Conservation (phyloP, 2,888 invertebrate species). For the Sinohyriopsis cumingii region DNA sequence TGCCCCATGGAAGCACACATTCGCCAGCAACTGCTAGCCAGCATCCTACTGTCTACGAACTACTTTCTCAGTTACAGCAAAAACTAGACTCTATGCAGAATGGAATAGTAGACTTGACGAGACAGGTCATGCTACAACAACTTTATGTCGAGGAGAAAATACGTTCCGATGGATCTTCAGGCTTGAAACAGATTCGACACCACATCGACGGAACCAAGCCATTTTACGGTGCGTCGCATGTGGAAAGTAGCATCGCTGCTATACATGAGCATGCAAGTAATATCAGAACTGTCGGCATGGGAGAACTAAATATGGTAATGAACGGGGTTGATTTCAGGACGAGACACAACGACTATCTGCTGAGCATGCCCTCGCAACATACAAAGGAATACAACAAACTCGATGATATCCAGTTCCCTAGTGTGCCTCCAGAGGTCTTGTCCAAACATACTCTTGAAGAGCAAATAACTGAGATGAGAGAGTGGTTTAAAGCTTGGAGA, state of each 20-base stretch:
- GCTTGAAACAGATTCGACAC: constrained; percentile 34
- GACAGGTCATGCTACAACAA: constrained; percentile 55
- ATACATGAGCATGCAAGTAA: constrained; percentile 55
- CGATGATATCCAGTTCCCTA: constrained; percentile 46
- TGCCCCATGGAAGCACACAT: too few relatives aligned
- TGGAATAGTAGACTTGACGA: constrained; percentile 36
- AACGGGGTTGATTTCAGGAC: constrained; percentile 62
- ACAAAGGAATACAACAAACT: constrained; percentile 30
- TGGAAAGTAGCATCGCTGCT: constrained; percentile 32
- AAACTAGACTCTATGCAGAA: constrained; percentile 20
- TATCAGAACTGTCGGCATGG: constrained; percentile 45
- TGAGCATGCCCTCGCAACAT: constrained; percentile 39
- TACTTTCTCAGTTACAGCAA: not conserved
- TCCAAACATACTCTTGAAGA: constrained; percentile 42
- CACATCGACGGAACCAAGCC: constrained; percentile 37
- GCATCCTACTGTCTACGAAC: too few relatives aligned
- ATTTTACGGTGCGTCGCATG: constrained; percentile 34
- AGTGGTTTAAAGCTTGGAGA: constrained; percentile 46
- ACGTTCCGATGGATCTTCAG: constrained; percentile 24
- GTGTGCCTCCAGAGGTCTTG: constrained; percentile 50
- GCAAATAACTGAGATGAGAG: constrained; percentile 49
- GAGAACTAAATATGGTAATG: constrained; percentile 51
- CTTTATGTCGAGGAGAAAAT: constrained; percentile 49
- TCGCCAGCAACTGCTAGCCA: too few relatives aligned
- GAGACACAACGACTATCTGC: constrained; percentile 56